Base-by-base conservation (phyloP, 64 coral and sea anemone species). In the Stichodactyla mertensii region DNA sequence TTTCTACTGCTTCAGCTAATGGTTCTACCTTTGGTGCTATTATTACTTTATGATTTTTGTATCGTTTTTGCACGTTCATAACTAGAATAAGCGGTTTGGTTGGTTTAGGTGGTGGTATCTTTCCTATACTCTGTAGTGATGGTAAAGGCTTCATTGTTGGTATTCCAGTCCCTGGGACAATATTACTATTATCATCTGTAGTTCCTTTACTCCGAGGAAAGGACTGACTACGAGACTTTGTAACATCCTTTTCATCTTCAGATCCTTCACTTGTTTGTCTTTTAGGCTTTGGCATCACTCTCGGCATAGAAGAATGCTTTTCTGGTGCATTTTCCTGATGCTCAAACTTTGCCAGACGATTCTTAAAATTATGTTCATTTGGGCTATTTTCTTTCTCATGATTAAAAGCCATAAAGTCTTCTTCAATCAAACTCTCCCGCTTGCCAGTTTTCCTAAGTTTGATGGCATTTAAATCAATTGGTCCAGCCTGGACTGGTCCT, bases 101-200 rank as follows among this genome's bases (percentile, higher is more conserved):
- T 85, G 83, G 83, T 61, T 85, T 85, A 36, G 24, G 55, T 18
- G 83, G 83, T 55, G 83, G 83, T 81, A 53, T 81, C 24, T 82
- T 82, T 55, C 90, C 90, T n/a, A 92, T 52, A 66, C 90, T 92
- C 62, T 92, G 71, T 55, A 92, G 64, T 67, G 90, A 87, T 11
- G 90, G 90, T 60, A 92, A 77, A 57, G 11, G 16, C 5, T 74
- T 26, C 18, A 92, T 36, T 27, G 27, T 92, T 55, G 85, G 90
- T 1, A 64, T 78, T 55, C 89, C 89, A 52, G 74, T 69, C 23
- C 28, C 55, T 71, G 28, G 26, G 0, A 87, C 16, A 18, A 87
- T 13, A 71, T 87, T 92, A 60, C 57, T 36, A 71, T 92, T 92
- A 62, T 7, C 11, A 60, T 87, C 77, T 56, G 27, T 71, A 31